These are phyloP conservation scores for Drosophila cracens DNA, from an alignment of 2,888 invertebrate genomes.

Conservation along the genomic window DNA sequence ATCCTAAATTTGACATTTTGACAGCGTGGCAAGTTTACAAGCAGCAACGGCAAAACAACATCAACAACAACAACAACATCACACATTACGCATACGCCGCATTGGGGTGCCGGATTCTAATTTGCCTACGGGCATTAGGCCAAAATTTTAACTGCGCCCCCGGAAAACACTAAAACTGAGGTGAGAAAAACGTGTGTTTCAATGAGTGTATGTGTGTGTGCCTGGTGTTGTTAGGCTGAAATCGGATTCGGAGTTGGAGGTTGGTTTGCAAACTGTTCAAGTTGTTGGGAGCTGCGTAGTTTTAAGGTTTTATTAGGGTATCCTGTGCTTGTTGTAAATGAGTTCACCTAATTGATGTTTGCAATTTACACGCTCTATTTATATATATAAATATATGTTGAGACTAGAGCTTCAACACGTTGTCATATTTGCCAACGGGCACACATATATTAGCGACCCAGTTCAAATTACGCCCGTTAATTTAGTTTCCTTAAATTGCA, in stretches of 20 bases:
- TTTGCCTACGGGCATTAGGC: conserved; percentile 71
- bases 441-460: neutral
- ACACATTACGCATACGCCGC: conserved; percentile 74
- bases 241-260: neutral
- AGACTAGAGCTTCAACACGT: conserved; percentile 2
- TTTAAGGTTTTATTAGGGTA: conserved; percentile 30
- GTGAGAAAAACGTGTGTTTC: conserved; percentile 28
- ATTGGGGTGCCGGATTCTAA: conserved; percentile 63
- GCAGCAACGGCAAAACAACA: conserved; percentile 35
- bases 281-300: conserved; percentile 12
- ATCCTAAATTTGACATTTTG: conserved; percentile 75
- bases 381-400: neutral
- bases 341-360: conserved; percentile 1
- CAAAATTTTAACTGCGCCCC: conserved; percentile 56
- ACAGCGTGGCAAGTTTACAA: conserved; percentile 71
- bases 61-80: conserved; percentile 32
- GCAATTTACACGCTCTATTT: neutral
- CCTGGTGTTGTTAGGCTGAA: neutral
- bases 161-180: conserved; percentile 39
- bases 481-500: neutral
- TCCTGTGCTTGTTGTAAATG: conserved; percentile 7
- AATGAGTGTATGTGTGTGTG: conserved; percentile 13
- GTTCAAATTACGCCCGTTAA: neutral
- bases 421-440: neutral
- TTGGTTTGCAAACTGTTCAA: conserved; percentile 35